These are phyloP conservation scores for Lacerta bilineata DNA, from an alignment of 2,797 vertebrate genomes.

Conservation along the genomic window DNA sequence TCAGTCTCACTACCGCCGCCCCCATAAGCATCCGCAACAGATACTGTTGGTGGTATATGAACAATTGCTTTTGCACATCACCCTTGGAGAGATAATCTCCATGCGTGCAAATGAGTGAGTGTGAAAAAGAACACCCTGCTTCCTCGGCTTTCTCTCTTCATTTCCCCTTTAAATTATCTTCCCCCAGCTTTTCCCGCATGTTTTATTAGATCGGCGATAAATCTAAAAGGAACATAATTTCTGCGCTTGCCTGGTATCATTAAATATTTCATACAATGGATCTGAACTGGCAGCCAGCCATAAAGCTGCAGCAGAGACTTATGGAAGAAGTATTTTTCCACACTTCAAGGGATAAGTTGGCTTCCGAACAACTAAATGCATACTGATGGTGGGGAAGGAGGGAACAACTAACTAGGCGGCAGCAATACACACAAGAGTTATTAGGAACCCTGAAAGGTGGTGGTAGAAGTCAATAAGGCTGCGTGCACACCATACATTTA, in stretches of 20 bases:
- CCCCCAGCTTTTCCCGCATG: slow-evolving; percentile 11
- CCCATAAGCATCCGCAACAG: neutral
- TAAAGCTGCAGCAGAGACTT: neutral
- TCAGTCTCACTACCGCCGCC: neutral
- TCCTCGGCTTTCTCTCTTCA: slow-evolving; percentile 6
- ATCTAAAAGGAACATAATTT: slow-evolving; percentile 31
- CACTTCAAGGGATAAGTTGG: slow-evolving; percentile 6
- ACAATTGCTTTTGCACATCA: neutral
- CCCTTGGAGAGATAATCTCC: neutral
- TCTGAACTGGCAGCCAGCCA: slow-evolving; percentile 32
- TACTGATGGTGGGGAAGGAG: neutral
- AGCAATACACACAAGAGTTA: neutral
- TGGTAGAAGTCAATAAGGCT: neutral
- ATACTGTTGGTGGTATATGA: no score
- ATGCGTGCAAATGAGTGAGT: neutral
- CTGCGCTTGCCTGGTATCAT: neutral
- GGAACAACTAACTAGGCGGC: neutral
- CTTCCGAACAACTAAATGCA: slow-evolving; percentile 30
- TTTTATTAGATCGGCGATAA: slow-evolving; percentile 38
- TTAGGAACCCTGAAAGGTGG: neutral
- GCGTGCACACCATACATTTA: no score
- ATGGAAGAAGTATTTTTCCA: slow-evolving; percentile 5
- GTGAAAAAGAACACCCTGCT: neutral
- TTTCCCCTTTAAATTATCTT: slow-evolving; percentile 9
- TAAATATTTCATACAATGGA: slow-evolving; percentile 43